phyloP scores from a whole-genome alignment of 2,113 vertebrate species.

The Sprattus sprattus region DNA sequence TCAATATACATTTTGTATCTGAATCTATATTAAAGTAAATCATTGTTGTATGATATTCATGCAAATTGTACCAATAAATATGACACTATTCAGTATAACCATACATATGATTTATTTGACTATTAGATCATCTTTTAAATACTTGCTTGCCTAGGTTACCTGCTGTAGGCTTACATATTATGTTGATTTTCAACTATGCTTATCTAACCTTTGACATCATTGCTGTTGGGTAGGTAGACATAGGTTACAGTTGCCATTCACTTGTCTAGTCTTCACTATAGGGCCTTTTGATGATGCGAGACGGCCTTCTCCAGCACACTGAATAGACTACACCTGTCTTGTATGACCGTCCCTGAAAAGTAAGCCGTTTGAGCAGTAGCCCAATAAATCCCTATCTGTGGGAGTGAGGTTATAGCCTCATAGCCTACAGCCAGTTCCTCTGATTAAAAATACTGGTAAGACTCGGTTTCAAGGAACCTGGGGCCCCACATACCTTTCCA shows the following conservation, averaged over 20 bases:
- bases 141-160: too few relatives aligned
- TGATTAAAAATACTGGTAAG: background rate
- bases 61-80: background rate
- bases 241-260: too few relatives aligned
- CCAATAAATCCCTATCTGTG: background rate
- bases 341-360: background rate
- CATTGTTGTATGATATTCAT: slow-evolving; percentile 10
- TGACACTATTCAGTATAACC: background rate
- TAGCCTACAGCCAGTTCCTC: background rate
- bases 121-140: background rate
- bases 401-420: background rate
- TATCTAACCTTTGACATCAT: background rate
- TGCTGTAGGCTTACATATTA: background rate
- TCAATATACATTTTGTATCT: background rate
- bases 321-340: background rate
- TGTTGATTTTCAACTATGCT: background rate
- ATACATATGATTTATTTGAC: background rate
- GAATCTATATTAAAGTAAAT: background rate
- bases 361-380: background rate
- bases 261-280: background rate
- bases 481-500: background rate
- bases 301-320: background rate
- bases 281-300: too few relatives aligned
- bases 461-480: background rate
- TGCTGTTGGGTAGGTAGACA: background rate